Conservation (phyloP, 2,113 vertebrate genomes). For the Pangasianodon gigas region DNA sequence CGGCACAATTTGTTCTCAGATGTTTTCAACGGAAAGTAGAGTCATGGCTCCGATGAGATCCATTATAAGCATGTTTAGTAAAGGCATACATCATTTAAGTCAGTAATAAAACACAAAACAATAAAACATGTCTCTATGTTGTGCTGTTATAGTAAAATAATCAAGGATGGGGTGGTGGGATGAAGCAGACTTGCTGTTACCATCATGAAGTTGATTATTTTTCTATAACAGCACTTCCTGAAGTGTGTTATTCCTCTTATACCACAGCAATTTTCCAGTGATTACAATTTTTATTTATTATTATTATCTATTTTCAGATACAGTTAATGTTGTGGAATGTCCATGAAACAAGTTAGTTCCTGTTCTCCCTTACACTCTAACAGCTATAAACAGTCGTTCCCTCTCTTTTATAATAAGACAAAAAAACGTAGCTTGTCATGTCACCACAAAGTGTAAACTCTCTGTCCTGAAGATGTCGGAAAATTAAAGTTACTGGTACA, state of each 20-base stretch:
- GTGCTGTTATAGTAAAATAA: background rate
- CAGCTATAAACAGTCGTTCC: too few species aligned
- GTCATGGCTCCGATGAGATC: background rate
- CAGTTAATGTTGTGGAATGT: background rate
- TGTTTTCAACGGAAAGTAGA: background rate
- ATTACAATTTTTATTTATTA: background rate
- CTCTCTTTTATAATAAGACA: too few species aligned
- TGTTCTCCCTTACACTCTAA: background rate
- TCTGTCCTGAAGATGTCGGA: background rate
- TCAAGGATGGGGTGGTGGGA: background rate
- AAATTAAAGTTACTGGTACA: background rate
- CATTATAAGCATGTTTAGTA: background rate
- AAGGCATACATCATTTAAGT: background rate
- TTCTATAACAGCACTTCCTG: background rate
- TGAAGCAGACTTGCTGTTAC: background rate
- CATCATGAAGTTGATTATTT: background rate
- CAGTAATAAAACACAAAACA: background rate
- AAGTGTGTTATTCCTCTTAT: background rate
- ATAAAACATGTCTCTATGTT: background rate
- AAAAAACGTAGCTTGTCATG: background rate
- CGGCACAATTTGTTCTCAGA: conserved; percentile 28
- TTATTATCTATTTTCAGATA: background rate
- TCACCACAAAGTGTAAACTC: background rate
- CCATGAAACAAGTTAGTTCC: background rate
- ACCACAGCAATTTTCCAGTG: background rate